Conservation (phyloP, 2,888 invertebrate species). For the Achlya flavicornis region DNA sequence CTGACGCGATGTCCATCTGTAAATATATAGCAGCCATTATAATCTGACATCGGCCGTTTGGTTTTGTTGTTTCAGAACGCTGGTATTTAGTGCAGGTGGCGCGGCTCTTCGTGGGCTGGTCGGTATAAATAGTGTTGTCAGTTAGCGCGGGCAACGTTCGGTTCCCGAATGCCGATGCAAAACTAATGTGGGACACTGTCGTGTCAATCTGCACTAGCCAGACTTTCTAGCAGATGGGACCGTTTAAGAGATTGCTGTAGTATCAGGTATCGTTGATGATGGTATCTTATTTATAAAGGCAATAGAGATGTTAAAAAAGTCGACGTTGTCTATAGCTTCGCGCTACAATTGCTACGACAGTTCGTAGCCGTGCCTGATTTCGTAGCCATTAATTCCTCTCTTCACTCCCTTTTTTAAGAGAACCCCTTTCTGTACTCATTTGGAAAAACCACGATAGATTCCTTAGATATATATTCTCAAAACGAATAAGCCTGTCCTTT, state of each 20-base stretch:
- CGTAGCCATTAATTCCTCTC: neutral
- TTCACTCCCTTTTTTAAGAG: too few species aligned
- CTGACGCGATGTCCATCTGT: conserved; percentile 29
- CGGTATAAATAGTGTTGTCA: conserved; percentile 76
- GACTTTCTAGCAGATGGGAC: conserved; percentile 23
- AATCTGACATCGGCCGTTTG: conserved; percentile 33
- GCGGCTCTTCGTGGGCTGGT: conserved; percentile 50
- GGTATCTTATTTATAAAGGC: too few species aligned
- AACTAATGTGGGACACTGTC: conserved; percentile 68
- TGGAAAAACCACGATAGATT: too few species aligned
- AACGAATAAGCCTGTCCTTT: neutral
- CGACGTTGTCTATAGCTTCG: neutral
- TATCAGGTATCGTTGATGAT: conserved; percentile 1
- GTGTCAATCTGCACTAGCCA: conserved; percentile 65
- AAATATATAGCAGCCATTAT: conserved; percentile 45
- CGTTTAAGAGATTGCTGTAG: conserved; percentile 9
- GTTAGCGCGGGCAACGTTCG: conserved; percentile 62
- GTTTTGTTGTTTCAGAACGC: conserved; percentile 28
- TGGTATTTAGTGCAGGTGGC: conserved; percentile 52
- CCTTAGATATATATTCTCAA: neutral
- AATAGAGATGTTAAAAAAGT: neutral
- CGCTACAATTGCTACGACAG: neutral
- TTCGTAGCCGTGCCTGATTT: neutral
- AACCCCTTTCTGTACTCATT: too few species aligned
- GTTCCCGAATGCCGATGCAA: conserved; percentile 75